These are phyloP conservation scores for Balanococcus diminutus DNA, from an alignment of 2,888 invertebrate genomes.

Conservation along the genomic window DNA sequence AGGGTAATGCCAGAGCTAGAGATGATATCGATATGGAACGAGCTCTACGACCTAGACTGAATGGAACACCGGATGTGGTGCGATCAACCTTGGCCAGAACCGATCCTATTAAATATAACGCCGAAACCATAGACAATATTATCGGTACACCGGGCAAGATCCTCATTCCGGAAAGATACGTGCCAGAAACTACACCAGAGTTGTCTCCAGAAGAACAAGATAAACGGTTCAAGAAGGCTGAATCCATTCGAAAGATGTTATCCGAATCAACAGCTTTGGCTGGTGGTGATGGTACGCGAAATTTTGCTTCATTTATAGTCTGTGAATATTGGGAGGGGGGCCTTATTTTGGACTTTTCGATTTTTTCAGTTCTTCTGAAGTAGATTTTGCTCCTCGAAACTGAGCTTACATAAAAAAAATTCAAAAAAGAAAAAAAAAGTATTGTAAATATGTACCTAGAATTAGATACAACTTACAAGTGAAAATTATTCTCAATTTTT, in stretches of 20 bases:
- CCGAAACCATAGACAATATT: conserved; percentile 84
- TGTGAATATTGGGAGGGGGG: background rate
- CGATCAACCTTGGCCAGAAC: conserved; percentile 74
- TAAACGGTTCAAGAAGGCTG: conserved; percentile 83
- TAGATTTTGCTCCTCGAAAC: too few species aligned
- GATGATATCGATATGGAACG: conserved; percentile 89
- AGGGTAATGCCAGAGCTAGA: conserved; percentile 69
- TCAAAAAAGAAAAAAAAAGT: too few species aligned
- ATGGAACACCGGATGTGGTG: conserved; percentile 82
- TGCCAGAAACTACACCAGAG: conserved; percentile 87
- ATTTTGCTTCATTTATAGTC: background rate
- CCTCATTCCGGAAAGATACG: conserved; percentile 87
- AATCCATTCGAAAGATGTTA: conserved; percentile 89
- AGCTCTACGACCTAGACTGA: conserved; percentile 75
- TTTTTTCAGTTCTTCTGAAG: too few species aligned
- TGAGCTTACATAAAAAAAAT: too few species aligned
- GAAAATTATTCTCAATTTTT: too few species aligned
- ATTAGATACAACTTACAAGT: too few species aligned
- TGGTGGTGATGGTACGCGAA: conserved; percentile 36
- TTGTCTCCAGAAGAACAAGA: conserved; percentile 83
- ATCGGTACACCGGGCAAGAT: conserved; percentile 89
- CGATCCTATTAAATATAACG: conserved; percentile 70
- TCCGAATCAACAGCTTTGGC: conserved; percentile 67
- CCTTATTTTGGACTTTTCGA: too few species aligned
- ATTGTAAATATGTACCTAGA: too few species aligned